Conservation (phyloP, 2,113 vertebrate species). For the Megaleporinus macrocephalus region DNA sequence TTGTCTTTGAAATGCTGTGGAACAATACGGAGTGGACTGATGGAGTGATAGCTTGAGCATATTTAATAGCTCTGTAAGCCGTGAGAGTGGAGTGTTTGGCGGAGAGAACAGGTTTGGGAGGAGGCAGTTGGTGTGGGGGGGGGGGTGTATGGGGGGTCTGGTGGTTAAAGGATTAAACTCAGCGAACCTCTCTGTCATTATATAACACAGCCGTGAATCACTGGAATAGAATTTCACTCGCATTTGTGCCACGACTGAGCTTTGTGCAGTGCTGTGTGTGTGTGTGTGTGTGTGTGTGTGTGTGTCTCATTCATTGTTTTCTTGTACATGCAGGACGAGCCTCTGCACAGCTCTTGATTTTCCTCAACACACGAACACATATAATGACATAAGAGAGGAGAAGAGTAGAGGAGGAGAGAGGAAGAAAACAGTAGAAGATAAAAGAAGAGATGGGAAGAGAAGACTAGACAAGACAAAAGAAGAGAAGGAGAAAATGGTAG, state of each 20-base stretch:
- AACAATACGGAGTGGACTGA: background rate
- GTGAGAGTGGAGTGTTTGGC: background rate
- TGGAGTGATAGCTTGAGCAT: background rate
- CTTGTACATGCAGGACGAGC: background rate
- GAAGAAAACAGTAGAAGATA: background rate
- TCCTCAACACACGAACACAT: background rate
- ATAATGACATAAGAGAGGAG: background rate
- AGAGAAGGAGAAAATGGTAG: too few relatives aligned
- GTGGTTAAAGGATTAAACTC: constrained; percentile 31
- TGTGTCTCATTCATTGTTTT: background rate
- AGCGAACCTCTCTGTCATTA: constrained; percentile 35
- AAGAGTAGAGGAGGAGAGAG: background rate
- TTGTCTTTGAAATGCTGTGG: background rate
- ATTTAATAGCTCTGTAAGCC: background rate
- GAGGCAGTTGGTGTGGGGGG: background rate
- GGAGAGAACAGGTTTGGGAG: background rate
- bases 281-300: background rate
- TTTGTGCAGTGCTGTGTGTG: constrained; percentile 3
- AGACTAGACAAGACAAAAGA: too few relatives aligned
- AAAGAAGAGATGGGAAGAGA: background rate
- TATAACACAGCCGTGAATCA: constrained; percentile 47
- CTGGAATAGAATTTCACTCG: constrained; percentile 40
- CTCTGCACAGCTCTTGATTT: background rate
- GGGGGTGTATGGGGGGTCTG: too few relatives aligned
- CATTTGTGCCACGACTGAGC: constrained; percentile 20